Conservation (phyloP, 2,797 vertebrate genomes). For the Rhinatrema bivittatum region DNA sequence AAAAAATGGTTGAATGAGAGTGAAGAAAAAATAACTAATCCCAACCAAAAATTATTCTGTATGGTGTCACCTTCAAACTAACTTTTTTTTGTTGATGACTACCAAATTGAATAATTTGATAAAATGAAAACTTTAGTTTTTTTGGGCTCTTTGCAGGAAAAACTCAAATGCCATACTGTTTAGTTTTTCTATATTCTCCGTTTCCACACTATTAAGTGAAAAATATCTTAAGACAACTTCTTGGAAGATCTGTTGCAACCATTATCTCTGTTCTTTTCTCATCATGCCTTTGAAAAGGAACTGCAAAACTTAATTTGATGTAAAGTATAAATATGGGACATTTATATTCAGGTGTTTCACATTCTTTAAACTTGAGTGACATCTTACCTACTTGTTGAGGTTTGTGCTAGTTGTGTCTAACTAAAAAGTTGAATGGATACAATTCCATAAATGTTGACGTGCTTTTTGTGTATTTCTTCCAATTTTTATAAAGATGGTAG, state of each 20-base stretch:
- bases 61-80: background rate
- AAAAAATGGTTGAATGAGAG: too few species aligned
- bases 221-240: conserved; percentile 17
- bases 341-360: conserved; percentile 42
- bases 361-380: conserved; percentile 43
- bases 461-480: conserved; percentile 59
- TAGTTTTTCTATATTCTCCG: conserved; percentile 13
- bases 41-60: too few species aligned
- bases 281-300: conserved; percentile 53
- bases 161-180: conserved; percentile 3
- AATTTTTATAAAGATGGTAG: conserved; percentile 74
- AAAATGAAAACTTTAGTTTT: conserved; percentile 2
- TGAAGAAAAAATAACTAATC: too few species aligned
- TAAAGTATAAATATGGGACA: conserved; percentile 53
- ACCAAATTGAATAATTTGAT: background rate
- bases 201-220: conserved; percentile 14
- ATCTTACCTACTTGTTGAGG: conserved; percentile 49
- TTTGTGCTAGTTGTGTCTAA: conserved; percentile 52
- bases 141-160: conserved; percentile 26
- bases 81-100: background rate
- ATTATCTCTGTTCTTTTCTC: conserved; percentile 75
- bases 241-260: conserved; percentile 78
- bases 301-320: conserved; percentile 29
- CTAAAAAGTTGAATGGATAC: conserved; percentile 43
- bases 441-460: conserved; percentile 56